phyloP scores from a whole-genome alignment of 2,113 vertebrate genomes.

The Mionectes macconnelli region DNA sequence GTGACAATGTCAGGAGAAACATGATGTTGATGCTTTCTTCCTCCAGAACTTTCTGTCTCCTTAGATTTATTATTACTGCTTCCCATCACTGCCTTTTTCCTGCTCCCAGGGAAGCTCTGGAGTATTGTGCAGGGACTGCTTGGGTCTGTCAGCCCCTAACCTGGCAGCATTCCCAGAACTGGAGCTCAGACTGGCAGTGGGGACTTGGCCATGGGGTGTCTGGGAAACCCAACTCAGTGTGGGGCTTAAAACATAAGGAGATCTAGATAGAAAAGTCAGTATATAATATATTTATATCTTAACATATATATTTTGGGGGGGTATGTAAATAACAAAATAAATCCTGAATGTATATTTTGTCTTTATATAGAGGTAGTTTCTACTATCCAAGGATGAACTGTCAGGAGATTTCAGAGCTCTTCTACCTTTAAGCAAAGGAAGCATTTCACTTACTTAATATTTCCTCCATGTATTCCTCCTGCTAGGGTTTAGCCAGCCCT shows the following conservation, averaged over 20 bases:
- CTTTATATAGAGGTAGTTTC: not conserved
- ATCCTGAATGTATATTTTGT: not conserved
- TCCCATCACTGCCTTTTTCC: not conserved
- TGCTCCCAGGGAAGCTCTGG: not conserved
- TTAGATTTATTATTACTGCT: not conserved
- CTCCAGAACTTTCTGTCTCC: not conserved
- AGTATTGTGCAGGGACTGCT: rapidly evolving
- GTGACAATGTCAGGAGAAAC: not conserved
- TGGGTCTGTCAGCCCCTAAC: not conserved
- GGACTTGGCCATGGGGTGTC: rapidly evolving
- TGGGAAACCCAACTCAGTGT: not conserved
- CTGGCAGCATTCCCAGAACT: rapidly evolving
- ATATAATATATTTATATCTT: not conserved
- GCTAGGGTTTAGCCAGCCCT: not conserved
- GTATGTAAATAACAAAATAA: not conserved
- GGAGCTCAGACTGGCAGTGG: not conserved
- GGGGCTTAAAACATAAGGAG: not conserved
- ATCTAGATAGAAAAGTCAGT: not conserved
- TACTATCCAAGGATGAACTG: not conserved
- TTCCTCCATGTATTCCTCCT: not conserved
- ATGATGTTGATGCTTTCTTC: not conserved
- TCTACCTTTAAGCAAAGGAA: not conserved
- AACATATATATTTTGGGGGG: not conserved
- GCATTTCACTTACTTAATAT: not conserved
- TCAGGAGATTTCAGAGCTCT: not conserved